Base-by-base conservation (phyloP, 2,113 vertebrate genomes). In the Polyodon spathula region DNA sequence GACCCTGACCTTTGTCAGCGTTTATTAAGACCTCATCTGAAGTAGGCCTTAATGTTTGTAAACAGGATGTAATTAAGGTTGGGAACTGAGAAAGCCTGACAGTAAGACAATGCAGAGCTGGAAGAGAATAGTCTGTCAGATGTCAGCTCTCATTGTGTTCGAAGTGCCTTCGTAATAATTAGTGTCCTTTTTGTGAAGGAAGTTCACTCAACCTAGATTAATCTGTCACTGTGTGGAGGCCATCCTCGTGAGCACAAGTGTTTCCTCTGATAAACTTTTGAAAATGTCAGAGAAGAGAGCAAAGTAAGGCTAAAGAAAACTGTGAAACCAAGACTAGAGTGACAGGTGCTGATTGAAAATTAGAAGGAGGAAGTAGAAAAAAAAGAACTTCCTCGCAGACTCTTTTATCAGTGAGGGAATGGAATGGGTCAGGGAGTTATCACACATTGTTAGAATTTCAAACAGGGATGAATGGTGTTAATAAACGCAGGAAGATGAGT, bases 51-150 rank as follows among this genome's bases (percentile, higher is more conserved):
- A 82, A 82, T 92, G 86, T 93, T 94, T 93, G 92, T 94, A 97
- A 97, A 97, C 94, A 95, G 95, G 93, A 97, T 90, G 91, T 93
- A 90, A 93, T 94, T 92, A 92, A 93, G 89, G 85, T 88, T 90
- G 87, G 89, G 91, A 92, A 91, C 87, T 85, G 81, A 86, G 85
- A 89, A 80, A 80, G 84, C 74, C 84, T 90, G 87, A 90, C 78
- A 87, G 79, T 88, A 90, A 88, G 88, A 95, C 89, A 93, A 93
- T 94, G 89, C 78, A n/a, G 78, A 80, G 86, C 80, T 87, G 87
- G 86, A 86, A 81, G 79, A 84, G 74, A 86, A 82, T 70, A 75
- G 88, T 78, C 88, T 88, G 87, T 89, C 86, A 90, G 90, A 92
- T 95, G 94, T 95, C 93, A 90, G 86, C 86, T 89, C 65, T 79